Percentiles rank a stretch among this genome's conserved stretches.
Evolutionary conservation across 1,140 invertebrate genomes (phyloP).

Genomic region (Phocides pigmalion): DNA sequence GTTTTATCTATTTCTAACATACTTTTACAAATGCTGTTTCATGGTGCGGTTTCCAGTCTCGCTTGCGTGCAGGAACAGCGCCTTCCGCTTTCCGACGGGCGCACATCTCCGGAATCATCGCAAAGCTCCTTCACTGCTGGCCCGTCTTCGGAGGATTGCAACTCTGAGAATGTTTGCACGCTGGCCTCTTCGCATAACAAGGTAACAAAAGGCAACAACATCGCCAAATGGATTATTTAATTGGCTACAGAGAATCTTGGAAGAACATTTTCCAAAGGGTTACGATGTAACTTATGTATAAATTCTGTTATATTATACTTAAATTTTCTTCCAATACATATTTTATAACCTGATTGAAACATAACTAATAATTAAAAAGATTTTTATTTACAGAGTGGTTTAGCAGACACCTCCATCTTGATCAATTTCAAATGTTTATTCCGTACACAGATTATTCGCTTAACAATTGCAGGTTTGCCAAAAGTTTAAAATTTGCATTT

Average conservation of each 20-base stretch:
- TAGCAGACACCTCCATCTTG: conserved; percentile 42
- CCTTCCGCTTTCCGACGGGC: conserved; percentile 89
- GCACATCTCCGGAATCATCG: conserved; percentile 84
- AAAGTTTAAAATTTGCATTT: conserved; percentile 83
- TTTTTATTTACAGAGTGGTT: conserved; percentile 48
- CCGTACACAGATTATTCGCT: conserved; percentile 54
- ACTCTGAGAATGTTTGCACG: conserved; percentile 80
- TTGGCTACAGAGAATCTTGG: not conserved
- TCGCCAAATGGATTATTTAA: not conserved
- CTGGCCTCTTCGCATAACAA: conserved; percentile 85
- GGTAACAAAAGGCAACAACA: conserved; percentile 65
- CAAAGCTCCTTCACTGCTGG: conserved; percentile 68
- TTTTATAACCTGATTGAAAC: conserved; percentile 5
- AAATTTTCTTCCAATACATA: conserved; percentile 37
- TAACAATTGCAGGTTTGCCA: conserved; percentile 84
- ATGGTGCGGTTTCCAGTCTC: conserved; percentile 86
- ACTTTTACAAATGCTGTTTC: no score
- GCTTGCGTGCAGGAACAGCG: conserved; percentile 97
- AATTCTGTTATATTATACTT: not conserved
- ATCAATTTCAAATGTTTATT: conserved; percentile 38
- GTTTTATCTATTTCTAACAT: no score
- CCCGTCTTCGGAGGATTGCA: conserved; percentile 74
- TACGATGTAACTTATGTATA: no score
- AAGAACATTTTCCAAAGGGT: conserved; percentile 32
- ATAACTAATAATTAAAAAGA: conserved; percentile 21